Base-by-base conservation (phyloP, 2,113 vertebrate species). In the Carassius carassius region DNA sequence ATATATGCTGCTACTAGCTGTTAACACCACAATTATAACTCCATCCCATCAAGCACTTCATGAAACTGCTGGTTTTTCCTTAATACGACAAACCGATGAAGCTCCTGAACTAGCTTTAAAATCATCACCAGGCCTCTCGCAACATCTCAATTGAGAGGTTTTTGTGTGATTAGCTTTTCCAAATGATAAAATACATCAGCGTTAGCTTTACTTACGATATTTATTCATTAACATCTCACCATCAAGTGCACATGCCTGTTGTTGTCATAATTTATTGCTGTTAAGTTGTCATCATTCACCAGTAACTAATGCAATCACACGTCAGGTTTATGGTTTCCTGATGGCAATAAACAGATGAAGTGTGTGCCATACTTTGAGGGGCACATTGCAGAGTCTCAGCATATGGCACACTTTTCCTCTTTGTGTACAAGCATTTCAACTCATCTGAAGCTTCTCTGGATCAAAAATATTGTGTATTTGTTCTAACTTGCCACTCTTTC, bases 341-440 rank as follows among this genome's bases (percentile, higher is more conserved):
- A 77, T 19, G 74, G 49, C 49, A 47, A 74, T 74, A 74, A 74
- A 47, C 70, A 47, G 70, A 47, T 3, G 67, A 32, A 54, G 49
- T 35, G 74, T 54, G 74, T 32, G 74, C 47, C 21, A n/a, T 78
- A 23, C 21, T 60, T 75, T 62, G 12, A 49, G 54, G 58, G 49
- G 23, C 29, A 51, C 13, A 25, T 11, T 21, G 25, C 13, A 77
- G 51, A 60, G 19, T 19, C 16, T 54, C 16, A 16, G n/a, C 13
- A 35, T 35, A 79, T 79, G 54, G 77, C 54, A 78, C 51, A 60
- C 51, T 19, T 37, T 78, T 78, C 19, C 76, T 35, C 54, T 37
- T n/a, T 63, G 56, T 23, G 12, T 79, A 13, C 29, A 35, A 77
- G 47, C 4, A 29, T 19, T 29, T 76, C 49, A 19, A 3, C 44